Percentiles rank a stretch among this genome's conserved stretches.
Evolutionary conservation across 2,888 invertebrate species (phyloP).

Genomic region (Zygaena filipendulae): DNA sequence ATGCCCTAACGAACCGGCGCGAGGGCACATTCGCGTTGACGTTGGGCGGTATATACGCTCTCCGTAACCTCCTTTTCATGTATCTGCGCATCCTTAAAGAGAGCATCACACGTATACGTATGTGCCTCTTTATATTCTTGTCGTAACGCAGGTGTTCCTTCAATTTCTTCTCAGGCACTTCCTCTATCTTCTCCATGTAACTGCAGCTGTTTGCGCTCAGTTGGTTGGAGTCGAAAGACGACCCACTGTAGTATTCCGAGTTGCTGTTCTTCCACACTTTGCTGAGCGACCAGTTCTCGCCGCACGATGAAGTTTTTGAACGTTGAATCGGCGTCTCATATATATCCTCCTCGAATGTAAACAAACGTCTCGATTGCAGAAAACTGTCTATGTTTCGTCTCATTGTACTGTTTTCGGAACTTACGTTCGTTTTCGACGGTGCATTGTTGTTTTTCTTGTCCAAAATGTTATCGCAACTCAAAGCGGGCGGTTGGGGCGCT

Average conservation of each 20-base stretch:
- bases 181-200: constrained; percentile 46
- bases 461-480: constrained; percentile 25
- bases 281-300: constrained; percentile 64
- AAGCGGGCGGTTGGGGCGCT: constrained; percentile 39
- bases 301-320: constrained; percentile 41
- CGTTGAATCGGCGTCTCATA: constrained; percentile 52
- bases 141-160: constrained; percentile 65
- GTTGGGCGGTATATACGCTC: constrained; percentile 25
- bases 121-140: constrained; percentile 71
- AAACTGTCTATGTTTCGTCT: constrained; percentile 52
- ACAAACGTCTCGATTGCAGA: constrained; percentile 45
- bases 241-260: constrained; percentile 39
- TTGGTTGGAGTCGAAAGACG: constrained; percentile 33
- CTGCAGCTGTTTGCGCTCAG: constrained; percentile 30
- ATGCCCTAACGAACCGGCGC: constrained; percentile 40
- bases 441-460: constrained; percentile 39
- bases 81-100: constrained; percentile 71
- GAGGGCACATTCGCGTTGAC: constrained; percentile 42
- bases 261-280: constrained; percentile 56
- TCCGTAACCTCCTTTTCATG: constrained; percentile 45
- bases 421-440: constrained; percentile 46
- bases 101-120: constrained; percentile 74
- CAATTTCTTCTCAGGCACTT: constrained; percentile 44
- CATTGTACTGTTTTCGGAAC: constrained; percentile 48
- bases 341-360: constrained; percentile 49